Base-by-base conservation (phyloP, 2,113 vertebrate genomes). In the Upupa epops region DNA sequence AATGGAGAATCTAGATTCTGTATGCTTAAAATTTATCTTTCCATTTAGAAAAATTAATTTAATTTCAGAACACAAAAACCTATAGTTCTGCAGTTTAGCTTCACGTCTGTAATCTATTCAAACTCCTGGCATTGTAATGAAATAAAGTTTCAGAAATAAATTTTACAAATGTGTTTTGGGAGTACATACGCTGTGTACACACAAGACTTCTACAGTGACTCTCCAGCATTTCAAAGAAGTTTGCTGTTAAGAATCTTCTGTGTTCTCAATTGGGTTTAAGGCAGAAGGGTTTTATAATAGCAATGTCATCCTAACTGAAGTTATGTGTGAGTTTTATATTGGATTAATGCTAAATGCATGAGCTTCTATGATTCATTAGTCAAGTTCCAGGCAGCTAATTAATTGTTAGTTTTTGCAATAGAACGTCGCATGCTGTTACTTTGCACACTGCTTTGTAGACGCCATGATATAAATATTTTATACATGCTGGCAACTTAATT, bases 331-430 rank as follows among this genome's bases (percentile, higher is more conserved):
- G n/a, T 86, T 81, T 88, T 76, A 12, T 83, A 49, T 8, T 56
- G 22, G n/a, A 32, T 56, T 61, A 90, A 79, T 80, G 19, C 1
- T 76, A 73, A 88, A 90, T 83, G 1, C 37, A 49, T 48, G 4
- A 56, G 11, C 18, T 45, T 65, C 69, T 69, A 75, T 60, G 25
- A 76, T 56, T 92, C 28, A 68, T 42, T 52, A 68, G 6, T 60
- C 68, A 76, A 32, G 19, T 85, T 88, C 54, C 68, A 79, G 68
- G 17, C 22, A 86, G n/a, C 45, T 79, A 83, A 86, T 79, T 86
- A 65, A 89, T 59, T 42, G 54, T 79, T 60, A 52, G 16, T 7
- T 61, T 58, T 64, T 80, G 15, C 40, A 64, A 72, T 19, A 28
- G 32, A 61, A 29, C 48, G 15, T 54, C 40, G n/a, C 46, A n/a